Conservation (phyloP, 2,888 invertebrate genomes). For the Lepidocyrtinus sp. region DNA sequence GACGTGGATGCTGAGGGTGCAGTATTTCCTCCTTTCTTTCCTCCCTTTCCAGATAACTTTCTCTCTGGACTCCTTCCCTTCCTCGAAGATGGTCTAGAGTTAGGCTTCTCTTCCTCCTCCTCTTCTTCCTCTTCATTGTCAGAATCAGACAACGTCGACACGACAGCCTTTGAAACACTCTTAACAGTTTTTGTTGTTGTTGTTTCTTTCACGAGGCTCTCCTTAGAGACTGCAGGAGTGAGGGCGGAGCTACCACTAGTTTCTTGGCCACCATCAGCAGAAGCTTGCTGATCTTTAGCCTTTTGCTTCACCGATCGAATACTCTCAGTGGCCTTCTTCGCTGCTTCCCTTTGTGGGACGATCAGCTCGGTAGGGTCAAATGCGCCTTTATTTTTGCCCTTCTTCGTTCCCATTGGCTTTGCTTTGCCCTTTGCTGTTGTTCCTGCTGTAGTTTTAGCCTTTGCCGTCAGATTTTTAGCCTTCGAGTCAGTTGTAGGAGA, state of each 20-base stretch:
- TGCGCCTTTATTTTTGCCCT: constrained; percentile 73
- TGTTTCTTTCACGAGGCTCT: constrained; percentile 23
- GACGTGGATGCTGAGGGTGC: no score
- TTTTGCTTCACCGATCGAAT: constrained; percentile 79
- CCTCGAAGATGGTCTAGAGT: constrained; percentile 72
- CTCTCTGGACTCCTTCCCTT: constrained; percentile 74
- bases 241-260: neutral
- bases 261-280: constrained; percentile 4
- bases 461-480: constrained; percentile 66
- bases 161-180: neutral
- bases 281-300: constrained; percentile 71
- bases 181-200: neutral
- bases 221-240: constrained; percentile 9
- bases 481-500: constrained; percentile 47
- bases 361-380: constrained; percentile 83
- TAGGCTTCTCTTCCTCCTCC: constrained; percentile 30
- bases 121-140: constrained; percentile 28
- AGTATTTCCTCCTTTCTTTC: constrained; percentile 49
- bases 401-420: constrained; percentile 40
- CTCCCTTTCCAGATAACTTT: constrained; percentile 71
- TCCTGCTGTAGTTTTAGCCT: constrained; percentile 62
- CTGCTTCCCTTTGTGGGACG: constrained; percentile 91
- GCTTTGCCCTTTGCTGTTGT: constrained; percentile 72
- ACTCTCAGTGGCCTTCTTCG: constrained; percentile 91
- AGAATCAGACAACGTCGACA: constrained; percentile 19